phyloP scores from a whole-genome alignment of 2,113 vertebrate genomes.

The Gavia stellata region DNA sequence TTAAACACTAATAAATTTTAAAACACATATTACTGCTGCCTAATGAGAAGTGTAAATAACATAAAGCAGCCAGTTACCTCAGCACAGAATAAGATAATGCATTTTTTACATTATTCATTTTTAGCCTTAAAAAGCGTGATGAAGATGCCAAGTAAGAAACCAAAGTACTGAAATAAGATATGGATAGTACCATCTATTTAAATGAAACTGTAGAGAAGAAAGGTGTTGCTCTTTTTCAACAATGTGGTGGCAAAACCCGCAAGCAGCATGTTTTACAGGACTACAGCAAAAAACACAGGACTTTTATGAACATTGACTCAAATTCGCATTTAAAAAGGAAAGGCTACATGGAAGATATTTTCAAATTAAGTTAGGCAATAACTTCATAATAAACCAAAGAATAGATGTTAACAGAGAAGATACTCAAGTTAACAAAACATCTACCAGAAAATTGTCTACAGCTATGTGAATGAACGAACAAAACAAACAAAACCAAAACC shows the following conservation, averaged over 20 bases:
- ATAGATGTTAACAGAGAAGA: not conserved
- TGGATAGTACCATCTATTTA: not conserved
- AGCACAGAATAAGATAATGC: not conserved
- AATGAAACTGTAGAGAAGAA: not conserved
- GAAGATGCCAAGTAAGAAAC: not conserved
- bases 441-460: not conserved
- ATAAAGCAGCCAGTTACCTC: not conserved
- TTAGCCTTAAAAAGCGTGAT: not conserved
- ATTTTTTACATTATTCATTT: not conserved
- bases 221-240: not conserved
- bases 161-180: not conserved
- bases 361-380: not conserved
- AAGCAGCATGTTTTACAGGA: not conserved
- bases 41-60: not conserved
- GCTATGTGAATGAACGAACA: not conserved
- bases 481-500: conserved; percentile 4
- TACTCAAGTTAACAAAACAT: not conserved
- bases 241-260: not conserved
- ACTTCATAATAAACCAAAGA: not conserved
- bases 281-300: not conserved
- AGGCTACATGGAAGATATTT: not conserved
- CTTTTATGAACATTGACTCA: not conserved
- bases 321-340: not conserved
- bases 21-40: not conserved
- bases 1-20: conserved; percentile 14